phyloP scores from a whole-genome alignment of 2,113 vertebrate species.

The Colistium nudipinnis region DNA sequence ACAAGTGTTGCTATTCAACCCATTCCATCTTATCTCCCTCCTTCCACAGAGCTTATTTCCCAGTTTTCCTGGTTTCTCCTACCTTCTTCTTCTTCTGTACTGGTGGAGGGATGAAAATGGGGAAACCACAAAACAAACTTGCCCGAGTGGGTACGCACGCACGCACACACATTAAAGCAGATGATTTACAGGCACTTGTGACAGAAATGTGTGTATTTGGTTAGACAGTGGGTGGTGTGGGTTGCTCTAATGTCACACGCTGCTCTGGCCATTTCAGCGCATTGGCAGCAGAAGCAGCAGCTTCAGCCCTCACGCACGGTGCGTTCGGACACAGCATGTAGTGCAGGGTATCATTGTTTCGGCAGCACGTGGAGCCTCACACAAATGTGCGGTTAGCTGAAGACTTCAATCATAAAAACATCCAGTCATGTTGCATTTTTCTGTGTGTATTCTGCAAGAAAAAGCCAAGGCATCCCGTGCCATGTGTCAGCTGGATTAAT shows the following conservation, averaged over 20 bases:
- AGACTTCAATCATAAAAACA: neutral
- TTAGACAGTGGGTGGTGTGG: neutral
- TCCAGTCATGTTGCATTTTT: neutral
- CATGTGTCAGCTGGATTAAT: neutral
- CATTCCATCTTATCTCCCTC: slow-evolving; percentile 87
- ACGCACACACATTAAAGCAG: neutral
- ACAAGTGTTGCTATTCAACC: slow-evolving; percentile 88
- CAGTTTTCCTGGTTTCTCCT: slow-evolving; percentile 61
- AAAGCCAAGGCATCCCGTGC: neutral
- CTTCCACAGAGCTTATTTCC: slow-evolving; percentile 79
- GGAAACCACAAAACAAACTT: neutral
- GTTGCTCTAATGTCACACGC: neutral
- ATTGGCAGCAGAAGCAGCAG: neutral
- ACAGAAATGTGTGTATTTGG: neutral
- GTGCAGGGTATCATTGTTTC: neutral
- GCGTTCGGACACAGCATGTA: neutral
- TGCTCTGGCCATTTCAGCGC: neutral
- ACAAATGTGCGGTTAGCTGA: neutral
- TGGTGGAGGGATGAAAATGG: slow-evolving; percentile 15
- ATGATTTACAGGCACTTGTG: neutral
- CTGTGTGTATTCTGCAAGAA: neutral
- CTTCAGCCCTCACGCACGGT: neutral
- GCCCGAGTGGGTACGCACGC: neutral
- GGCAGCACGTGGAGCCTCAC: neutral
- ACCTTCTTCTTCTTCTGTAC: slow-evolving; percentile 29